Conservation (phyloP, 2,113 vertebrate genomes). For the Otolemur garnettii region DNA sequence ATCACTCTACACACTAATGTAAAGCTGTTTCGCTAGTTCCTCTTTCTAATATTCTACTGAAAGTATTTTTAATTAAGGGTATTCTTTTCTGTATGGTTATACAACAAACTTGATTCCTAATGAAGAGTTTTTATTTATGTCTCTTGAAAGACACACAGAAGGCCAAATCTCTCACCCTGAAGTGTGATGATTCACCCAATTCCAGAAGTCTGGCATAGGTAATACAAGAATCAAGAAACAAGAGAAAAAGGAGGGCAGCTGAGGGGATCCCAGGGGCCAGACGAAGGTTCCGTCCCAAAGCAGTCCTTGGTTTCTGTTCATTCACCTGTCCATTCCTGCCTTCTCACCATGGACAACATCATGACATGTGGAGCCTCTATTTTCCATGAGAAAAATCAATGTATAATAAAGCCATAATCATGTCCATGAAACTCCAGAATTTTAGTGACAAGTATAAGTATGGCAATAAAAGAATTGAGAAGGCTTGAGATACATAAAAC, state of each 20-base stretch:
- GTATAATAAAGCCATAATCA: not conserved
- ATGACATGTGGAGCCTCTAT: accelerated
- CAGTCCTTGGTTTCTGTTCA: not conserved
- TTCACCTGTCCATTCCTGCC: accelerated
- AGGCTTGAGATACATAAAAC: not conserved
- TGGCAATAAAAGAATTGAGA: not conserved
- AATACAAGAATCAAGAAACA: not conserved
- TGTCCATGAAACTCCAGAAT: not conserved
- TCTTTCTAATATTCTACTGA: slow-evolving; percentile 17
- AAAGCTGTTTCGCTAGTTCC: slow-evolving; percentile 22
- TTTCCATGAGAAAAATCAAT: not conserved
- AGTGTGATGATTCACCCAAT: not conserved
- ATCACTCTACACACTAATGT: not conserved
- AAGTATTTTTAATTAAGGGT: slow-evolving; percentile 1
- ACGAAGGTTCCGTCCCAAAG: not conserved
- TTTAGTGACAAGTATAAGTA: not conserved
- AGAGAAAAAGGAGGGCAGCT: not conserved
- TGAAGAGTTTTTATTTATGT: not conserved
- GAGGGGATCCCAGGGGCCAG: not conserved
- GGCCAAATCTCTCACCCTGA: not conserved
- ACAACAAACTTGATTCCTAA: not conserved
- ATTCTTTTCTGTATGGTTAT: not conserved
- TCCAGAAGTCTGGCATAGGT: not conserved
- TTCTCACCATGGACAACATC: not conserved
- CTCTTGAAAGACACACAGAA: not conserved